Evolutionary conservation across 2,888 invertebrate species (phyloP), one percentile per base, ranked within the genome.

Genomic region (Tachina lurida): DNA sequence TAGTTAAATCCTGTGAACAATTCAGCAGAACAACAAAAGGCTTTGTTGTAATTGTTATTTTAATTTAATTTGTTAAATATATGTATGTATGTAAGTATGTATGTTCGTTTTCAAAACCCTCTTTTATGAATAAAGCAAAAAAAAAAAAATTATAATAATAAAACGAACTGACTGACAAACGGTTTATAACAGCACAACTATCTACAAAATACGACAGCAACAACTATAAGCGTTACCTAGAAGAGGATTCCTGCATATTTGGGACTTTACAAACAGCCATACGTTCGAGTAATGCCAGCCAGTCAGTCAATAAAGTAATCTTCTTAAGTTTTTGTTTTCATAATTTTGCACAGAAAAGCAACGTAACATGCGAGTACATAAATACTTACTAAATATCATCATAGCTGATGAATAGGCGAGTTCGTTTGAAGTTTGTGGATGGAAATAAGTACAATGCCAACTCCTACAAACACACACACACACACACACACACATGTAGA

Each of bases 241-340:
- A 73, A 65, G 31, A 31, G 22, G 49, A 49, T n/a, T 58, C 56
- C 31, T 47, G 45, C 22, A 41, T 31, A 31, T 63, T 71, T 39
- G 19, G 45, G n/a, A 52, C 65, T 74, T 74, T 58, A 49, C 31
- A 62, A 39, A 31, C 71, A 54, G 43, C 0, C 62, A 75, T 41
- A 75, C 56, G 45, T 68, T 83, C 78, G 73, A 62, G 62, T 86
- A 76, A 86, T 86, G 56, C 62, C 83, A 83, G 83, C 83, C 86
- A 86, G 56, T 56, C 83, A 83, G 83, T 86, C 86, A 86, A 83
- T 83, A 86, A 86, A 83, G 73, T 86, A 86, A 86, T 86, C 86
- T 83, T 86, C 86, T 86, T 86, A 86, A 73, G 71, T 86, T 86
- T 86, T 86, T 86, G 86, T 86, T 86, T 86, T 83, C 67, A 80